A percentile compares a stretch with the other conserved stretches of the same genome.
Evolutionary conservation across 2,113 vertebrate genomes (phyloP).

Genomic region (Galbula dea): DNA sequence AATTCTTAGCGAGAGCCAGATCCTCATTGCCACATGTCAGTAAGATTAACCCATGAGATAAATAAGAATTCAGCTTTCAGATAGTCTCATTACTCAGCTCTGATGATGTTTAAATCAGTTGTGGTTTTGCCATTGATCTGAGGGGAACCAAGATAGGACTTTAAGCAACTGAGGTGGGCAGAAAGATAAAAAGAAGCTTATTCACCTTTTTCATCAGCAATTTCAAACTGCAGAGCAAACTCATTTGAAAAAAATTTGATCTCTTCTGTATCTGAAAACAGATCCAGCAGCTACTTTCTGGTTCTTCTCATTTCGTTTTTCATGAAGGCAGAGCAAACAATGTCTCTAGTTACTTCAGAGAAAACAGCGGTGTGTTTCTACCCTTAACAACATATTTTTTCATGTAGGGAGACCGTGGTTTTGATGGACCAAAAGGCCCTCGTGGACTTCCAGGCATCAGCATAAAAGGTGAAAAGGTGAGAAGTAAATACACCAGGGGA

Average conservation of each 20-base stretch:
- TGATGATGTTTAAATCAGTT: not conserved
- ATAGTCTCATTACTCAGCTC: not conserved
- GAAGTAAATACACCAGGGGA: constrained; percentile 61
- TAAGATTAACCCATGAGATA: not conserved
- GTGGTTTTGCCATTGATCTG: not conserved
- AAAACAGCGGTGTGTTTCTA: not conserved
- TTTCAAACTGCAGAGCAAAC: not conserved
- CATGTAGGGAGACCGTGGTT: constrained; percentile 82
- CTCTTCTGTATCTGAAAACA: not conserved
- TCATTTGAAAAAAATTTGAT: not conserved
- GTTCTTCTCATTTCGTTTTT: not conserved
- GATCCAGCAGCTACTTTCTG: not conserved
- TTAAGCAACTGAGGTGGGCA: not conserved
- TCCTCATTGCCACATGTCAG: not conserved
- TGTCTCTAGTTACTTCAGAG: not conserved
- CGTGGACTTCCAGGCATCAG: constrained; percentile 81
- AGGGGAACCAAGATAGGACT: not conserved
- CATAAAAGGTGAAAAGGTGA: constrained; percentile 89
- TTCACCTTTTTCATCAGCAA: not conserved
- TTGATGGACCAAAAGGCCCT: constrained; percentile 81
- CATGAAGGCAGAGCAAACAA: not conserved
- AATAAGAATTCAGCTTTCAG: not conserved
- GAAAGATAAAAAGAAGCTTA: not conserved
- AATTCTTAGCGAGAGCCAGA: not conserved
- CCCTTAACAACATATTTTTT: constrained; percentile 29